Percentiles rank a stretch among this genome's conserved stretches.
Conservation (phyloP, 2,113 vertebrate genomes). For the Scophthalmus maximus region DNA sequence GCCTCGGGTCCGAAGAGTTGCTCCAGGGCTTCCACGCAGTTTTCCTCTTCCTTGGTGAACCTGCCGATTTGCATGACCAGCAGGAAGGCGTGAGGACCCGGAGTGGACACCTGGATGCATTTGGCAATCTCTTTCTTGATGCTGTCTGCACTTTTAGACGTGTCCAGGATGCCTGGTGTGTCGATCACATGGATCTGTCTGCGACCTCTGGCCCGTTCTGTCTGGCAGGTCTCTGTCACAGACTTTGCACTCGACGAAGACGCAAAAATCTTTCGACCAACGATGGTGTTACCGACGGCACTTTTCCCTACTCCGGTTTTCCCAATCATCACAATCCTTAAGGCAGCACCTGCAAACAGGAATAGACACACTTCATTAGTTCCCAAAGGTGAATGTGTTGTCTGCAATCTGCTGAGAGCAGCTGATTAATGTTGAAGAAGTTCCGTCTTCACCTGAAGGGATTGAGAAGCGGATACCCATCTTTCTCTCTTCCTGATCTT, state of each 20-base stretch:
- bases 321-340: slow-evolving; percentile 58
- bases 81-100: slow-evolving; percentile 50
- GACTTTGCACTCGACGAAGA: slow-evolving; percentile 32
- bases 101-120: slow-evolving; percentile 49
- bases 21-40: slow-evolving; percentile 46
- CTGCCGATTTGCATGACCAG: slow-evolving; percentile 44
- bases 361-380: neutral
- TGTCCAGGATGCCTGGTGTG: slow-evolving; percentile 47
- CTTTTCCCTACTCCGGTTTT: slow-evolving; percentile 66
- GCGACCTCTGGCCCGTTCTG: neutral
- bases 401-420: neutral
- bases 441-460: slow-evolving; percentile 22
- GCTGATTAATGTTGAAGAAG: too few species aligned
- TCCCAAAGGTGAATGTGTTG: neutral
- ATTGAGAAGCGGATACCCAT: slow-evolving; percentile 8
- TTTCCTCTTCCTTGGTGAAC: slow-evolving; percentile 56
- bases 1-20: slow-evolving; percentile 37
- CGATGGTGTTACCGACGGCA: slow-evolving; percentile 36
- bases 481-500: neutral
- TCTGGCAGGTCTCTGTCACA: slow-evolving; percentile 23
- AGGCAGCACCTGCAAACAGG: slow-evolving; percentile 30
- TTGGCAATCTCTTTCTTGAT: slow-evolving; percentile 43
- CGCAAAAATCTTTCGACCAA: neutral
- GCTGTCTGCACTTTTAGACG: slow-evolving; percentile 2
- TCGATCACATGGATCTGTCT: slow-evolving; percentile 41